phyloP scores from a whole-genome alignment of 1,140 invertebrate genomes.

The Heliconius melpomene region DNA sequence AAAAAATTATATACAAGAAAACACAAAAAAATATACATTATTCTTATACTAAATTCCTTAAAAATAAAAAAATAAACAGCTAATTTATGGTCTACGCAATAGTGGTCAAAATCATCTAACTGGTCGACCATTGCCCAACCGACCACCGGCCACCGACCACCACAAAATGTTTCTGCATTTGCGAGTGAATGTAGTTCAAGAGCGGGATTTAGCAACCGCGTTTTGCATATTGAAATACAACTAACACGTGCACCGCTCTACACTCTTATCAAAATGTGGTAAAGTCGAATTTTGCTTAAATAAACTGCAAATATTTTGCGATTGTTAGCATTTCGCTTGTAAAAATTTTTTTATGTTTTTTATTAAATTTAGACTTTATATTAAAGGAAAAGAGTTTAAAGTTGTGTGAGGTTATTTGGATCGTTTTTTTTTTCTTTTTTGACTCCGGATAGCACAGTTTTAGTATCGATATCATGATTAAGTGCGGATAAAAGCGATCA shows the following conservation, averaged over 20 bases:
- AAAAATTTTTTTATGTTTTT: background rate
- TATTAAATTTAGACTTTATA: background rate
- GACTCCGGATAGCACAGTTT: slow-evolving; percentile 22
- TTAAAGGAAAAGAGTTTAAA: background rate
- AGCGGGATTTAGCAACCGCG: slow-evolving; percentile 46
- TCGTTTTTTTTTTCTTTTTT: slow-evolving; percentile 21
- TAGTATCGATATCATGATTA: slow-evolving; percentile 25
- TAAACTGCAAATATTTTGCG: background rate
- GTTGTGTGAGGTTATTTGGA: background rate
- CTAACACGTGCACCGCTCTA: background rate
- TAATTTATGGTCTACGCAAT: background rate
- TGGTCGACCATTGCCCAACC: slow-evolving; percentile 38
- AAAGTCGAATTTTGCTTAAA: slow-evolving; percentile 1
- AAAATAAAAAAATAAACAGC: background rate
- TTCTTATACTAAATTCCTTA: background rate
- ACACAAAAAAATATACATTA: background rate
- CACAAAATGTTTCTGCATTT: slow-evolving; percentile 47
- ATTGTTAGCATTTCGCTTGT: slow-evolving; percentile 20
- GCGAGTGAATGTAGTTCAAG: slow-evolving; percentile 62
- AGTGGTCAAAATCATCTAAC: slow-evolving; percentile 32
- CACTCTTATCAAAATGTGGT: slow-evolving; percentile 15
- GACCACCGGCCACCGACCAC: slow-evolving; percentile 18
- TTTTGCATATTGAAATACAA: slow-evolving; percentile 42
- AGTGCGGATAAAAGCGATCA: slow-evolving; percentile 15
- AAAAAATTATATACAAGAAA: background rate